phyloP scores from a whole-genome alignment of 2,888 invertebrate species.

The Fragum sueziense region DNA sequence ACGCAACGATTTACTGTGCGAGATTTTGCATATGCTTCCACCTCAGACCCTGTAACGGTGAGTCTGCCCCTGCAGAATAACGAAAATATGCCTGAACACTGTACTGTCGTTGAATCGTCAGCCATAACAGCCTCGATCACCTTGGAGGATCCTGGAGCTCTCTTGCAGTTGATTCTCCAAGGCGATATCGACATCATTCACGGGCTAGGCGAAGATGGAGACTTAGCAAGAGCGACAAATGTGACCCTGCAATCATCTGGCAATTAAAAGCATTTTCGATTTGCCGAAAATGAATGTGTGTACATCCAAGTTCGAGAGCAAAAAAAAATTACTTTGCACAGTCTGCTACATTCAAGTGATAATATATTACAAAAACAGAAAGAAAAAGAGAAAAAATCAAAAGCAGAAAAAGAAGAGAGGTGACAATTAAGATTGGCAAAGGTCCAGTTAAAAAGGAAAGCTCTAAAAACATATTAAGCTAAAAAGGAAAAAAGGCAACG shows the following conservation, averaged over 20 bases:
- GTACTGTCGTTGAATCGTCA: not conserved
- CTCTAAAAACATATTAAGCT: too few species aligned
- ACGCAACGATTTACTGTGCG: not conserved
- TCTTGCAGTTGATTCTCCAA: not conserved
- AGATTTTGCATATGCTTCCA: too few species aligned
- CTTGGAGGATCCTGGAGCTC: not conserved
- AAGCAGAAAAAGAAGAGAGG: not conserved
- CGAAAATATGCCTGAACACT: conserved; percentile 6
- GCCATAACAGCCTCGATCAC: not conserved
- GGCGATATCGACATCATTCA: not conserved
- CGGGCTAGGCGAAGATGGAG: not conserved
- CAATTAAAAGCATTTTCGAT: not conserved
- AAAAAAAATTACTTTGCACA: not conserved
- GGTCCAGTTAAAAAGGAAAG: too few species aligned
- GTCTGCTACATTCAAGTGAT: not conserved
- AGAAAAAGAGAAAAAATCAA: not conserved
- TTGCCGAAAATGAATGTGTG: not conserved
- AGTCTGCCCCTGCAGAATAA: not conserved
- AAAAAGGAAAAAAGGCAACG: too few species aligned
- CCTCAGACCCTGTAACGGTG: not conserved
- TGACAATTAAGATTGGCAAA: not conserved
- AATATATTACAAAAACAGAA: not conserved
- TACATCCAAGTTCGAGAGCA: not conserved
- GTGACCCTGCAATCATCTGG: not conserved
- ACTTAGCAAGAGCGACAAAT: not conserved